Evolutionary conservation across 1,140 invertebrate genomes (phyloP), one percentile per base, ranked within the genome.

Genomic region (Apis cerana): DNA sequence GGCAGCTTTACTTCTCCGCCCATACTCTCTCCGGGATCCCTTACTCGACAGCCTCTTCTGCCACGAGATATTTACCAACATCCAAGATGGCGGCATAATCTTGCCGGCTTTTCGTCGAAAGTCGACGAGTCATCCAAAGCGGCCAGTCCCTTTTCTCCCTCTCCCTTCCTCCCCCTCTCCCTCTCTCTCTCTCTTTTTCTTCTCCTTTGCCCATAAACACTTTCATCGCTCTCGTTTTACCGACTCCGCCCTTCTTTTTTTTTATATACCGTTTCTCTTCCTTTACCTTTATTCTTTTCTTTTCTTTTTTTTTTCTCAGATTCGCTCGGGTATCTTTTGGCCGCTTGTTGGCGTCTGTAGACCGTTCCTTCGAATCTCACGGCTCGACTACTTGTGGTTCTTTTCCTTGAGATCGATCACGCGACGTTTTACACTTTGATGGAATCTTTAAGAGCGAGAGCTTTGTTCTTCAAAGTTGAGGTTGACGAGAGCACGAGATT

Each of bases 41-140:
- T 89, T 82, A 70, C 75, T 75, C 84, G 84, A 88, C 87, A 79
- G 65, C 48, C 82, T 83, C 90, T 91, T 92, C 90, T 88, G 88
- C 88, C 89, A 88, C 91, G 92, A 89, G 91, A 93, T 93, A 93
- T 93, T 93, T 93, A 93, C 93, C 90, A 93, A 93, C 92, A 93
- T 93, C 91, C 92, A 93, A 93, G 92, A 93, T 93, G 92, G 92
- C 92, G 89, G 89, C 88, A 92, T 92, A 93, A 93, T 93, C 93
- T 92, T 89, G 83, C 88, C 88, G 89, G 89, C 91, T 90, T 89
- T 90, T 80, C 74, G 80, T 65, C 82, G 67, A 89, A 90, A 90
- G 90, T 89, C 89, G 89, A 90, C 91, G 90, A 92, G 89, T 92
- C 89, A 91, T 90, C 89, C 82, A 59, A 56, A 68, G 69, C 67